Conservation (phyloP, 2,797 vertebrate species). For the Diceros bicornis region DNA sequence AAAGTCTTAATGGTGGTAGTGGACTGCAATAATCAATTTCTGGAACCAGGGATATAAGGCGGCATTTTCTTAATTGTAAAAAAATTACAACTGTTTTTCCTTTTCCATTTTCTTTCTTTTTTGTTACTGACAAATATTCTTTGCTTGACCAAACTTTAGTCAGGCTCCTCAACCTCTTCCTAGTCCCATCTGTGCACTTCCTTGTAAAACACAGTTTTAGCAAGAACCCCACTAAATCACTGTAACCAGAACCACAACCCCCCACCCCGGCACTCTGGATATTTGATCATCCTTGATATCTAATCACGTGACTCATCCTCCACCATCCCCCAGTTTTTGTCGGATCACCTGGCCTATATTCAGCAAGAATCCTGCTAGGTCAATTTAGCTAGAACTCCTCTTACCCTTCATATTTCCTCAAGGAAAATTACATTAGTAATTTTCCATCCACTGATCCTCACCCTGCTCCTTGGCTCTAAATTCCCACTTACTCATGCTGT, state of each 20-base stretch:
- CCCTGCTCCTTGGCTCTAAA: not conserved
- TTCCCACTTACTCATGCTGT: not conserved
- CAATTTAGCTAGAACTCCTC: not conserved
- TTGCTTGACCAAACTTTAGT: not conserved
- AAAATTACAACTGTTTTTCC: not conserved
- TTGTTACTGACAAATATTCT: not conserved
- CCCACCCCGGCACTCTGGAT: not conserved
- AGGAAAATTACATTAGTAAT: not conserved
- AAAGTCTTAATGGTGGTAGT: not conserved
- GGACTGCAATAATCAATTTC: not conserved
- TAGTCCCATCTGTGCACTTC: not conserved
- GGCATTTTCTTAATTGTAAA: not conserved
- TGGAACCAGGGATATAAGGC: not conserved
- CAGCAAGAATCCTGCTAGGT: not conserved
- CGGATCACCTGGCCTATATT: not conserved
- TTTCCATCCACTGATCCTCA: not conserved
- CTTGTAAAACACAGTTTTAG: not conserved
- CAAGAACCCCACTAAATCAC: not conserved
- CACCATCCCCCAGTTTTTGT: not conserved
- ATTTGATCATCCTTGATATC: not conserved
- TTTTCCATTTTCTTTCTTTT: not conserved
- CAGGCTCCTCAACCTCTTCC: not conserved
- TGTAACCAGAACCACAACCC: not conserved
- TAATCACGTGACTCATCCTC: not conserved
- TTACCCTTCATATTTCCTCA: not conserved